A percentile compares a stretch with the other conserved stretches of the same genome.
Conservation (phyloP, 2,797 vertebrate genomes). For the Serranus cabrilla region DNA sequence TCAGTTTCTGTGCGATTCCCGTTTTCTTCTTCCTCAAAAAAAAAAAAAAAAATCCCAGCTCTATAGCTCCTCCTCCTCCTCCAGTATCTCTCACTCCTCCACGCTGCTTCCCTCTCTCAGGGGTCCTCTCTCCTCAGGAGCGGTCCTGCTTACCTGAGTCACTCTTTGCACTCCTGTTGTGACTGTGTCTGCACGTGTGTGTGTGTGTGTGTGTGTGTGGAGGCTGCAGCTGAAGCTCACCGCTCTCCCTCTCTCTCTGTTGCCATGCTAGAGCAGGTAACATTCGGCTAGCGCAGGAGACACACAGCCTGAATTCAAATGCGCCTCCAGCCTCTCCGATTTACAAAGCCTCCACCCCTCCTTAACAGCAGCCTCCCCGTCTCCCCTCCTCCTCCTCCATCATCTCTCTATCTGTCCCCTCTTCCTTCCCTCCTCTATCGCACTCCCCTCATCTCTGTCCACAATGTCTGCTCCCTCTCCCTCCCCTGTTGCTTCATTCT, state of each 20-base stretch:
- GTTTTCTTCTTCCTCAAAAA: constrained; percentile 42
- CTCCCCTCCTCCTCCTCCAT: constrained; percentile 16
- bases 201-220: constrained; percentile 46
- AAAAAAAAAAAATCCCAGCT: constrained; percentile 37
- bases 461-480: constrained; percentile 46
- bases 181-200: constrained; percentile 46
- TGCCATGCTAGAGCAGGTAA: constrained; percentile 83
- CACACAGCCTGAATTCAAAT: constrained; percentile 86
- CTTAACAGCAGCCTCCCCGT: constrained; percentile 19
- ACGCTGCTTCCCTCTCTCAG: constrained; percentile 43
- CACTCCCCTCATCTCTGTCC: constrained; percentile 47
- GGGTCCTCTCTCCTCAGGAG: constrained; percentile 67
- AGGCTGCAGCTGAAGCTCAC: constrained; percentile 70
- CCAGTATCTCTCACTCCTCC: constrained; percentile 48
- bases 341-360: constrained; percentile 66
- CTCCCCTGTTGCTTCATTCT: constrained; percentile 39
- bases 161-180: constrained; percentile 67
- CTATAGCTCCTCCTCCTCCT: constrained; percentile 68
- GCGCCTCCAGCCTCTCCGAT: constrained; percentile 69
- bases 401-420: constrained; percentile 42
- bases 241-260: constrained; percentile 71
- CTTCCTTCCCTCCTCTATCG: constrained; percentile 32
- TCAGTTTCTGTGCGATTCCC: constrained; percentile 51
- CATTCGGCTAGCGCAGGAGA: constrained; percentile 83
- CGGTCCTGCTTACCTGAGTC: constrained; percentile 77